A percentile compares a stretch with the other conserved stretches of the same genome.
Conservation (phyloP, 2,113 vertebrate species). For the Collichthys lucidus region DNA sequence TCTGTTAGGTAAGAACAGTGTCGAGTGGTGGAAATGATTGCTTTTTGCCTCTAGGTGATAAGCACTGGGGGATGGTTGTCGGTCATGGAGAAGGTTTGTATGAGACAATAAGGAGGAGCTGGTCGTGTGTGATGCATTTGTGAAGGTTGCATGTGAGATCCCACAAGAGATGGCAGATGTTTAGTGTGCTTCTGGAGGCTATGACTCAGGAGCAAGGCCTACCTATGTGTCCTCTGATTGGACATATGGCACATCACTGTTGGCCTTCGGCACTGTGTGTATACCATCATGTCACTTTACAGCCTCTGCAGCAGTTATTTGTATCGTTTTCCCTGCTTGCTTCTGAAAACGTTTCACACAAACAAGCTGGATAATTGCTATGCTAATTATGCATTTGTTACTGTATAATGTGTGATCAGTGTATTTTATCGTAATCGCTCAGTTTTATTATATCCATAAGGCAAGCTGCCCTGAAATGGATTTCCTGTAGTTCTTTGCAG, state of each 20-base stretch:
- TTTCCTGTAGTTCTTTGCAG: slow-evolving; percentile 1
- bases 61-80: slow-evolving; percentile 41
- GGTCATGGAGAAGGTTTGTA: slow-evolving; percentile 32
- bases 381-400: not conserved
- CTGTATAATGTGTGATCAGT: not conserved
- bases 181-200: slow-evolving; percentile 60
- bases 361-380: not conserved
- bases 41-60: slow-evolving; percentile 56
- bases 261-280: slow-evolving; percentile 33
- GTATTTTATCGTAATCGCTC: not conserved
- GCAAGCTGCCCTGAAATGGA: not conserved
- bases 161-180: slow-evolving; percentile 71
- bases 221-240: slow-evolving; percentile 58
- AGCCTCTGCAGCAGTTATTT: slow-evolving; percentile 17
- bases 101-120: slow-evolving; percentile 52
- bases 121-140: slow-evolving; percentile 47
- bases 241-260: slow-evolving; percentile 74
- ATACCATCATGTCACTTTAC: slow-evolving; percentile 37
- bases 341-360: not conserved
- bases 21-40: slow-evolving; percentile 29
- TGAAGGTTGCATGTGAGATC: slow-evolving; percentile 51
- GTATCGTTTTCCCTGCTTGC: not conserved
- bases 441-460: not conserved
- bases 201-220: slow-evolving; percentile 53
- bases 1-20: slow-evolving; percentile 70